phyloP scores from a whole-genome alignment of 2,888 invertebrate species.

The Chydorus sphaericus region DNA sequence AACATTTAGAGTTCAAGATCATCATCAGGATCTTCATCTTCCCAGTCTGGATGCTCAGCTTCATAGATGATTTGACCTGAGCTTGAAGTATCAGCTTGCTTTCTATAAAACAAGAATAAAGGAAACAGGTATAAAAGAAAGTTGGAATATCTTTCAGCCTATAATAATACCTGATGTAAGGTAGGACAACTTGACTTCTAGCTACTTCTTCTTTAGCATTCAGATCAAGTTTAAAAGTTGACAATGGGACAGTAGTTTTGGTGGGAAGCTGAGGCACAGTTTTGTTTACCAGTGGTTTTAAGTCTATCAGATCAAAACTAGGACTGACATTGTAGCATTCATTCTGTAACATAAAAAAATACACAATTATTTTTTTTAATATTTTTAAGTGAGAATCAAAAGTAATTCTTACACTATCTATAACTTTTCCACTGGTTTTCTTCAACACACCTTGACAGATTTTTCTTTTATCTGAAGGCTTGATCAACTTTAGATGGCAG shows the following conservation, averaged over 20 bases:
- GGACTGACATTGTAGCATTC: background rate
- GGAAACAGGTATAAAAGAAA: background rate
- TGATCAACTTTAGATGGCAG: background rate
- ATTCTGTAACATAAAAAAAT: background rate
- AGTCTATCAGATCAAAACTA: background rate
- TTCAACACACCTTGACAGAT: background rate
- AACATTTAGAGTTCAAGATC: background rate
- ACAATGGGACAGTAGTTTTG: background rate
- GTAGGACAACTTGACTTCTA: conserved; percentile 6
- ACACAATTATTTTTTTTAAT: background rate
- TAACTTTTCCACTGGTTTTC: conserved; percentile 4
- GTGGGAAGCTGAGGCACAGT: background rate
- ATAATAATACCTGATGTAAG: conserved; percentile 7
- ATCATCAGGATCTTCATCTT: conserved; percentile 11
- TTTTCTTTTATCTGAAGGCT: background rate
- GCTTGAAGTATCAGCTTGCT: background rate
- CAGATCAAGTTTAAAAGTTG: conserved; percentile 2
- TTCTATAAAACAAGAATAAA: no score
- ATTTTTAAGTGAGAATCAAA: background rate
- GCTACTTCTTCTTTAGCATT: conserved; percentile 7
- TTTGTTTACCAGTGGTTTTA: background rate
- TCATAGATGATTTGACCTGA: conserved; percentile 7
- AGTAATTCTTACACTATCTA: background rate
- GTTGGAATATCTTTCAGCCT: background rate
- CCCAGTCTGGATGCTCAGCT: conserved; percentile 3